Evolutionary conservation across 2,113 vertebrate genomes (phyloP).

Genomic region (Ptychochromis oligacanthus): DNA sequence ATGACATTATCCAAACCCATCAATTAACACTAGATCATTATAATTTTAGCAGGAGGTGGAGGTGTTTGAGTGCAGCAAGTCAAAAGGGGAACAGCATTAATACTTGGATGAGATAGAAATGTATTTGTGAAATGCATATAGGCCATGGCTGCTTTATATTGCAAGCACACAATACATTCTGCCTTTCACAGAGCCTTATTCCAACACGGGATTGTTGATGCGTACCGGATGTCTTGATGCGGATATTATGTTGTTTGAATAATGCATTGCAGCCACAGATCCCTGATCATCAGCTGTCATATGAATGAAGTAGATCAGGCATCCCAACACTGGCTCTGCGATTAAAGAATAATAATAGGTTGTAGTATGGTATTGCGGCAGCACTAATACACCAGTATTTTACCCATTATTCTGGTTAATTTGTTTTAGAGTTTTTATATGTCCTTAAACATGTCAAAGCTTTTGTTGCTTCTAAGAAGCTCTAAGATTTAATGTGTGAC

Average conservation of each 20-base stretch:
- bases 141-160: not conserved
- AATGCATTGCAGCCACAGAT: slow-evolving; percentile 9
- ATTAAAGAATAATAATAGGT: not conserved
- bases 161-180: not conserved
- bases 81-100: slow-evolving; percentile 16
- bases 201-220: not conserved
- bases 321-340: not conserved
- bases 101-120: slow-evolving; percentile 9
- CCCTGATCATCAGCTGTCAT: not conserved
- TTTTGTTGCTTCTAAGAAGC: not conserved
- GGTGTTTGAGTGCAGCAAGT: slow-evolving; percentile 30
- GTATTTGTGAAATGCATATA: not conserved
- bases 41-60: slow-evolving; percentile 33
- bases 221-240: not conserved
- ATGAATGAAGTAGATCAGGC: not conserved
- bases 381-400: not conserved
- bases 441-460: not conserved
- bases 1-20: slow-evolving; percentile 58
- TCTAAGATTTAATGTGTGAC: not conserved
- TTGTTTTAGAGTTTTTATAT: not conserved
- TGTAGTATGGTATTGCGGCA: no score
- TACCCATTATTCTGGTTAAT: not conserved
- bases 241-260: slow-evolving; percentile 13
- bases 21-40: slow-evolving; percentile 56
- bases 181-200: not conserved